These are phyloP conservation scores for Corythucha ciliata DNA, from an alignment of 2,888 invertebrate genomes.

Conservation along the genomic window DNA sequence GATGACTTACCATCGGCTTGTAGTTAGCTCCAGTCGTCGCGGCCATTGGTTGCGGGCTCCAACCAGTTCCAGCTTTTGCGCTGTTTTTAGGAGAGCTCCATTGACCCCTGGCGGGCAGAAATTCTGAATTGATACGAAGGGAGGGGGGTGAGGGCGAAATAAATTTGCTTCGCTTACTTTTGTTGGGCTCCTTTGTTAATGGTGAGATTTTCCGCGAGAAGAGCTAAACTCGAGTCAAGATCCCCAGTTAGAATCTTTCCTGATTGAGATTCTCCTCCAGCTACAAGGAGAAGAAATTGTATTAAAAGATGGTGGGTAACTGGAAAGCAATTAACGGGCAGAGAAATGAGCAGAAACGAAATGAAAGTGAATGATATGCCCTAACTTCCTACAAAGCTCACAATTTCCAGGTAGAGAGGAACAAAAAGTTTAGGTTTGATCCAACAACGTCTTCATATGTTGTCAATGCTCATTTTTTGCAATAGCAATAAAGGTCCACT, in stretches of 20 bases:
- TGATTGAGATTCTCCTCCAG: constrained; percentile 22
- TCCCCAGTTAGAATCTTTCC: constrained; percentile 71
- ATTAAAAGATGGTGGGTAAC: too few relatives aligned
- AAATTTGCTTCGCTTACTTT: constrained; percentile 53
- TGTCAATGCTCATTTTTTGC: too few relatives aligned
- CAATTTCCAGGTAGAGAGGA: too few relatives aligned
- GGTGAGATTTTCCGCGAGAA: constrained; percentile 83
- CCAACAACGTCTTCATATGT: too few relatives aligned
- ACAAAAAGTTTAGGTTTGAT: too few relatives aligned
- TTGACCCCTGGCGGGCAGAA: constrained; percentile 78
- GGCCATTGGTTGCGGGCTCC: constrained; percentile 83
- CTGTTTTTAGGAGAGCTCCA: constrained; percentile 86
- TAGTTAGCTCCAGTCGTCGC: constrained; percentile 80
- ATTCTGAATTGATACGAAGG: too few relatives aligned
- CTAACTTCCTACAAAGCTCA: too few relatives aligned
- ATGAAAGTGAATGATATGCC: too few relatives aligned
- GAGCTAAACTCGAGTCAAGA: constrained; percentile 86
- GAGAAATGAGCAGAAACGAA: too few relatives aligned
- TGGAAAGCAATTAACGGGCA: too few relatives aligned
- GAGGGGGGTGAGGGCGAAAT: too few relatives aligned
- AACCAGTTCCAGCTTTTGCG: constrained; percentile 64
- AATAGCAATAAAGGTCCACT: too few relatives aligned
- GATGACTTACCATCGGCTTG: constrained; percentile 59
- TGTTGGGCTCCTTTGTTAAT: constrained; percentile 67
- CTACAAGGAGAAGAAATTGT: constrained; percentile 18